A percentile compares a stretch with the other conserved stretches of the same genome.
phyloP scores from a whole-genome alignment of 2,797 vertebrate genomes.

The Sylvia borin region DNA sequence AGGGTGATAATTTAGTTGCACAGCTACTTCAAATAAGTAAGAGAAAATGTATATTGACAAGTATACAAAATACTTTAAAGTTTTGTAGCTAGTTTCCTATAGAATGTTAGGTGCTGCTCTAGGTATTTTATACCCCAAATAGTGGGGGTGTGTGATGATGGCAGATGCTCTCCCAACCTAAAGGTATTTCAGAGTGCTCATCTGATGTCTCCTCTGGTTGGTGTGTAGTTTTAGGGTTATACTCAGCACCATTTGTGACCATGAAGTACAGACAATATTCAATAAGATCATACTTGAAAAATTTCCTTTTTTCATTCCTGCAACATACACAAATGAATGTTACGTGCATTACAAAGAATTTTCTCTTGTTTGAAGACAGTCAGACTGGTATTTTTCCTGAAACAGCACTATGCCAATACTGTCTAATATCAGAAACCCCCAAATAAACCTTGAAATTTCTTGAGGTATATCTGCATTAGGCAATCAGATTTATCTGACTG shows the following conservation, averaged over 20 bases:
- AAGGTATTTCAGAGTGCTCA: background rate
- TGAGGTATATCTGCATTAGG: background rate
- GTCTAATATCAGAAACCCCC: background rate
- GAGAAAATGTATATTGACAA: background rate
- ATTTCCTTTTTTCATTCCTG: background rate
- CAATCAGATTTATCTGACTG: background rate
- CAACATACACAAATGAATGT: background rate
- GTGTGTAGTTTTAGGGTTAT: background rate
- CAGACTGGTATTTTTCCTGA: background rate
- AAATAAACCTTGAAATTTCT: slow-evolving; percentile 1
- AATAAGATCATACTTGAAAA: background rate
- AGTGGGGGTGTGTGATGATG: background rate
- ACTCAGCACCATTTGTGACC: background rate
- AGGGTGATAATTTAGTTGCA: background rate
- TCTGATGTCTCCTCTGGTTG: background rate
- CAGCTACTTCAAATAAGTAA: background rate
- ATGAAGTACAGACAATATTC: background rate
- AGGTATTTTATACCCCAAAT: background rate
- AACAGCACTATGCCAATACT: background rate
- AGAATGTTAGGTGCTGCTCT: background rate
- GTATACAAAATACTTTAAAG: background rate
- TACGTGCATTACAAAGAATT: background rate
- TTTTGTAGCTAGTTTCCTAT: background rate
- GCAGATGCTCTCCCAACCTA: background rate
- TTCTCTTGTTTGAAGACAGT: background rate